Conservation (phyloP, 2,888 invertebrate species). For the Acanthococcus lagerstroemiae region DNA sequence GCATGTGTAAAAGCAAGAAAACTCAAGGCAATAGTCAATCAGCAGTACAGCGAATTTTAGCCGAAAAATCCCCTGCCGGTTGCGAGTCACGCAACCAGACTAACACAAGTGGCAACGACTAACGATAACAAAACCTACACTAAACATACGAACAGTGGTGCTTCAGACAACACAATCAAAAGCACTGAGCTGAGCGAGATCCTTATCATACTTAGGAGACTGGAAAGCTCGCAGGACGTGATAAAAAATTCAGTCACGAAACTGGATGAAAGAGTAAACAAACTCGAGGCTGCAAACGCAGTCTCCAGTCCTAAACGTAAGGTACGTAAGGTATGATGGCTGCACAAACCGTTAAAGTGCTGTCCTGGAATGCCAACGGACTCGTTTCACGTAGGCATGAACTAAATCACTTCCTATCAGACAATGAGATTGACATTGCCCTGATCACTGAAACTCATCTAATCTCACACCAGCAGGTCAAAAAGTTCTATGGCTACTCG, state of each 20-base stretch:
- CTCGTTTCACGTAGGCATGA: background rate
- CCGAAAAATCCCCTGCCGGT: background rate
- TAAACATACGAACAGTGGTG: background rate
- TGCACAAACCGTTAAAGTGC: background rate
- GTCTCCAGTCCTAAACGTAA: background rate
- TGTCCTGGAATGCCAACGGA: background rate
- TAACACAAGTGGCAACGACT: background rate
- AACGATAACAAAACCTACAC: background rate
- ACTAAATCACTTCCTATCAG: background rate
- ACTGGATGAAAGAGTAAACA: background rate
- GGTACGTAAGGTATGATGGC: background rate
- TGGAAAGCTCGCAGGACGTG: background rate
- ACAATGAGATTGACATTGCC: background rate
- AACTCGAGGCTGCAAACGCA: background rate
- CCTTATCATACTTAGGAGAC: background rate
- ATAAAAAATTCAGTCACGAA: background rate
- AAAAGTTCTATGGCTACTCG: background rate
- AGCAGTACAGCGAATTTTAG: background rate
- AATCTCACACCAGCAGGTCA: background rate
- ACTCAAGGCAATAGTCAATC: background rate
- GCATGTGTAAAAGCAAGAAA: background rate
- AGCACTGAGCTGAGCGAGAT: background rate
- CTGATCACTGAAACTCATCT: background rate
- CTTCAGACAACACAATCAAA: background rate
- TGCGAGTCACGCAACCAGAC: background rate